Evolutionary conservation across 1,140 invertebrate genomes (phyloP).

Genomic region (Phocides pigmalion): DNA sequence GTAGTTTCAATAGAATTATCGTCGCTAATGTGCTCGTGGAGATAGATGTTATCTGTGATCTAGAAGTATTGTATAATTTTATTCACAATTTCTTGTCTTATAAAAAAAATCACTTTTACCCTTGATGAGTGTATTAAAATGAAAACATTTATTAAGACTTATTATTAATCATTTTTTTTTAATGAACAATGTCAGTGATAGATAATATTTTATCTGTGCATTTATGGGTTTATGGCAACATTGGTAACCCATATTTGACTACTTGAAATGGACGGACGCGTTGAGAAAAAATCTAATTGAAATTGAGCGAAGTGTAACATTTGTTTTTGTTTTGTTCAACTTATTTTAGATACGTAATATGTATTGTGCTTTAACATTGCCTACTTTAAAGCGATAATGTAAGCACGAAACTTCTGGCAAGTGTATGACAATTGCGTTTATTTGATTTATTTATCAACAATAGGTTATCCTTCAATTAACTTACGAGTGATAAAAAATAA

Average conservation of each 20-base stretch:
- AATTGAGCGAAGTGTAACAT: conserved; percentile 38
- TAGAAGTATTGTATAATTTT: too few species aligned
- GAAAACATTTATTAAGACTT: too few species aligned
- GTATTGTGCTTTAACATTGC: conserved; percentile 15
- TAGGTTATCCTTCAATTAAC: conserved; percentile 51
- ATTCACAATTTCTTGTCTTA: too few species aligned
- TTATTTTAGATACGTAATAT: conserved; percentile 13
- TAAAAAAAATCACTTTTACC: too few species aligned
- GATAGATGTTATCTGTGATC: too few species aligned
- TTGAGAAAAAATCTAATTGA: conserved; percentile 45
- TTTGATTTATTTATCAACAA: conserved; percentile 66
- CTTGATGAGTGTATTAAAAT: too few species aligned
- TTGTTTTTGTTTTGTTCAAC: conserved; percentile 34
- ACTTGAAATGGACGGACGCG: conserved; percentile 51
- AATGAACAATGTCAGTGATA: background rate
- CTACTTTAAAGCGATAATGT: conserved; percentile 36
- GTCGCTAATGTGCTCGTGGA: too few species aligned
- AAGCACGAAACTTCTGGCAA: conserved; percentile 31
- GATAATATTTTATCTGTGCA: background rate
- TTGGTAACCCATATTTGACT: conserved; percentile 19
- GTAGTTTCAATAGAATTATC: conserved; percentile 1
- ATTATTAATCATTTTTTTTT: conserved; percentile 14
- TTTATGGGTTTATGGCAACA: conserved; percentile 15
- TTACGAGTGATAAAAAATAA: conserved; percentile 29
- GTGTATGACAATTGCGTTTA: conserved; percentile 50